Evolutionary conservation across 2,113 vertebrate genomes (phyloP).

Genomic region (Promerops cafer): DNA sequence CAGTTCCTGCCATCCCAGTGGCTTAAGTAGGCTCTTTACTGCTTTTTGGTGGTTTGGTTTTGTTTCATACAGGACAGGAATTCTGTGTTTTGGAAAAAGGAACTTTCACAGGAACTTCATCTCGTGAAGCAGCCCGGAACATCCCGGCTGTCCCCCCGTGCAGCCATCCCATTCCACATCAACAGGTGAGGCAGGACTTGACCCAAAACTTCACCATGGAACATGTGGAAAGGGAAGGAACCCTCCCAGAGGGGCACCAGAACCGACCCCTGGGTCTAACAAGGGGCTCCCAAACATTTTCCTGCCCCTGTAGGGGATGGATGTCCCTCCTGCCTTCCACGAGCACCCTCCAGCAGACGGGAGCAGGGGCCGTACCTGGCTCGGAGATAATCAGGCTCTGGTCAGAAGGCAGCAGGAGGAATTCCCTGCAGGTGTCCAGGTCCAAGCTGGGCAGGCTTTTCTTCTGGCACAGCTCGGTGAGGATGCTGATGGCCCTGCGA

Average conservation of each 20-base stretch:
- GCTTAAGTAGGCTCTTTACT: background rate
- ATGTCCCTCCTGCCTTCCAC: background rate
- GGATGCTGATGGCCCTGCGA: slow-evolving; percentile 61
- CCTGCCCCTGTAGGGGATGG: background rate
- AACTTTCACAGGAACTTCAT: background rate
- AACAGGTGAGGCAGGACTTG: background rate
- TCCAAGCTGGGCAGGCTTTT: slow-evolving; percentile 62
- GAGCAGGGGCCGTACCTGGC: slow-evolving; percentile 62
- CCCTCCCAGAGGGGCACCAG: background rate
- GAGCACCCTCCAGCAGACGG: background rate
- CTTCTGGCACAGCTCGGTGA: slow-evolving; percentile 66
- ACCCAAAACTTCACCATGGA: background rate
- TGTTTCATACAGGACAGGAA: background rate
- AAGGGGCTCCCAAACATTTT: fast-evolving
- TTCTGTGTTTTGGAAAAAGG: background rate
- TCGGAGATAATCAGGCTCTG: slow-evolving; percentile 64
- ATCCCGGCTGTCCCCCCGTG: fast-evolving
- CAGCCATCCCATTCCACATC: background rate
- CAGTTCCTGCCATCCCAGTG: background rate
- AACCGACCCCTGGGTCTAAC: background rate
- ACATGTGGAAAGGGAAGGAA: background rate
- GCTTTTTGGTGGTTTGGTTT: background rate
- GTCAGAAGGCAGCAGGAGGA: slow-evolving; percentile 63
- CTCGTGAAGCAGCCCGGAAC: background rate
- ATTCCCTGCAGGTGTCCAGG: slow-evolving; percentile 67